Conservation (phyloP, 1,140 invertebrate species). For the Drosophila micromelanica region DNA sequence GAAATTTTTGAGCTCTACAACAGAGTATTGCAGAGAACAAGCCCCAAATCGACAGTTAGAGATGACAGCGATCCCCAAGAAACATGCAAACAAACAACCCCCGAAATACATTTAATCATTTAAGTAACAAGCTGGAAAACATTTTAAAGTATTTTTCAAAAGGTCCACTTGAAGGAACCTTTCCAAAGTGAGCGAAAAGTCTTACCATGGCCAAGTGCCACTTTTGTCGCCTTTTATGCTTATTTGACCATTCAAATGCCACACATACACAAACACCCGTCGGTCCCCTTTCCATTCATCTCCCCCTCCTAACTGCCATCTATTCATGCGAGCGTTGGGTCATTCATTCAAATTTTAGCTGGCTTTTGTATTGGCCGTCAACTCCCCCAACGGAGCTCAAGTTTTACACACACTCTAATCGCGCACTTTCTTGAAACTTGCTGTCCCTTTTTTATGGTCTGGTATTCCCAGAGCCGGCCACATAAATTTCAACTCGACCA, state of each 20-base stretch:
- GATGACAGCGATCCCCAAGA: slow-evolving; percentile 15
- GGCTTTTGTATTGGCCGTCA: slow-evolving; percentile 57
- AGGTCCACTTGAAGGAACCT: slow-evolving; percentile 29
- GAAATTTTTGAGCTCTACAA: slow-evolving; percentile 46
- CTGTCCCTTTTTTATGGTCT: slow-evolving; percentile 56
- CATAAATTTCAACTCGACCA: slow-evolving; percentile 42
- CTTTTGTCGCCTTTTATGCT: slow-evolving; percentile 81
- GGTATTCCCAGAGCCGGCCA: slow-evolving; percentile 32
- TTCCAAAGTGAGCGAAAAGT: slow-evolving; percentile 24
- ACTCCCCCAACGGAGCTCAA: slow-evolving; percentile 21
- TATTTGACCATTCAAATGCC: slow-evolving; percentile 62
- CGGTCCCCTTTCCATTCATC: not conserved
- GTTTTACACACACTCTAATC: slow-evolving; percentile 40
- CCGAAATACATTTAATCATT: slow-evolving; percentile 74
- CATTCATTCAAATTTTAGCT: slow-evolving; percentile 56
- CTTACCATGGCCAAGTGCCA: slow-evolving; percentile 61
- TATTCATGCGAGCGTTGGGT: slow-evolving; percentile 20
- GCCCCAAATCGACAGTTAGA: slow-evolving; percentile 48
- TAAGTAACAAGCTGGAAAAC: slow-evolving; percentile 62
- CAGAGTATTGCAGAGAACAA: not conserved
- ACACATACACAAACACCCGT: slow-evolving; percentile 16
- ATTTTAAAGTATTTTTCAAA: slow-evolving; percentile 55
- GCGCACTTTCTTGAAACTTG: slow-evolving; percentile 43
- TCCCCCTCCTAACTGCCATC: slow-evolving; percentile 1
- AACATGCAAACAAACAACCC: slow-evolving; percentile 62